Percentiles rank a stretch among this genome's conserved stretches.
phyloP scores from a whole-genome alignment of 2,888 invertebrate genomes.

The Pteria penguin region DNA sequence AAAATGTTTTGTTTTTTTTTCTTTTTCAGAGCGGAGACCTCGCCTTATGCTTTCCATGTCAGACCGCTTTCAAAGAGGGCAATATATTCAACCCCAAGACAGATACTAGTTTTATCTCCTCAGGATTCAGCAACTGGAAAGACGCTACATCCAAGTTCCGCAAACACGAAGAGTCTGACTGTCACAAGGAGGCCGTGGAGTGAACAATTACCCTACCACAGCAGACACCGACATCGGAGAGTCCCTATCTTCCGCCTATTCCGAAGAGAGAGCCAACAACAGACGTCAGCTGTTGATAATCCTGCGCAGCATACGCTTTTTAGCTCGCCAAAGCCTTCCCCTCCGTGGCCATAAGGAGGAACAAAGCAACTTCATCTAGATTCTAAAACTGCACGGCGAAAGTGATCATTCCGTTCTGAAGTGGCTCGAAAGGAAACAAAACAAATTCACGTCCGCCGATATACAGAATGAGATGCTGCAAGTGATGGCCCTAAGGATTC shows the following conservation, averaged over 20 bases:
- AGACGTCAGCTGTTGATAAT: conserved; percentile 37
- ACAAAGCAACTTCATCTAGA: too few species aligned
- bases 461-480: conserved; percentile 56
- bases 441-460: conserved; percentile 51
- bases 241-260: too few species aligned
- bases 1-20: too few species aligned
- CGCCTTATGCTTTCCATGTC: neutral
- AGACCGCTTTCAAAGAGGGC: neutral
- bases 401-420: conserved; percentile 37
- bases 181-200: too few species aligned
- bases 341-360: conserved; percentile 49
- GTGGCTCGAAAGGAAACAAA: too few species aligned
- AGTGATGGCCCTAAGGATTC: conserved; percentile 45
- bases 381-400: conserved; percentile 40
- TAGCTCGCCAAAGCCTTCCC: conserved; percentile 46
- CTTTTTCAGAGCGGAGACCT: neutral
- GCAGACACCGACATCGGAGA: too few species aligned
- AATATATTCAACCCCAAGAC: conserved; percentile 40
- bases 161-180: conserved; percentile 41
- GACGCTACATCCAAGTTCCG: conserved; percentile 40
- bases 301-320: too few species aligned
- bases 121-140: conserved; percentile 52
- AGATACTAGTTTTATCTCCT: conserved; percentile 39
- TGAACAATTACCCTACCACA: too few species aligned
- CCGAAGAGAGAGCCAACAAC: too few species aligned